Evolutionary conservation across 1,140 invertebrate species (phyloP), one percentile per base, ranked within the genome.

Genomic region (Cydia amplana): DNA sequence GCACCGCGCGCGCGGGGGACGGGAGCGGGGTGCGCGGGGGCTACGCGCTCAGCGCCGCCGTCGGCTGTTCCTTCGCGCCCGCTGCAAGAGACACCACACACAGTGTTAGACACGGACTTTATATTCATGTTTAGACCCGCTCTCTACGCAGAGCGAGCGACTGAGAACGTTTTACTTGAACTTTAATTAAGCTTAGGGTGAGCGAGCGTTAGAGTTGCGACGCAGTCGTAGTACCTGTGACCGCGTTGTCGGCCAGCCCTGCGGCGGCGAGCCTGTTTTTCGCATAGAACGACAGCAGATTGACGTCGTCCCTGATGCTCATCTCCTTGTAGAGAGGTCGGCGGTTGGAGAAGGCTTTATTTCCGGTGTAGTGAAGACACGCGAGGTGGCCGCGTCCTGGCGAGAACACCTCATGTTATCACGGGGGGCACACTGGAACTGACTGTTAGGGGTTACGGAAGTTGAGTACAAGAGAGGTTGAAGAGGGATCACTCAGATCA

Each of bases 361-460:
- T 96, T 80, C 96, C 96, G 85, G 96, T 95, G 90, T 96, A 97
- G 83, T 95, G 95, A 81, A 97, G 94, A 90, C 96, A 96, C 51
- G 97, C 95, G 85, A 97, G 93, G 93, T 96, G 95, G 76, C 96
- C 96, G 85, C 93, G 93, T 89, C 94, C 95, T 95, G 92, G 87
- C 82, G 86, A 84, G 81, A 89, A 89, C 87, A 90, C 86, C 87
- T 85, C 84, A 85, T 65, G 85, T 90, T 90, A 87, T 79, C 82
- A 88, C 82, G 78, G 82, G 84, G 86, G 79, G 25, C 86, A 90
- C 84, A 83, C 88, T 84, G 80, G 85, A 85, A 81, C 73, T 63
- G 46, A 75, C 74, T 75, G 74, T 75, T 75, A 75, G 49, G 25
- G 12, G 74, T 65, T 75, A 20, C 63, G 20, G 64, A 16, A 43